Conservation (phyloP, 2,797 vertebrate genomes). For the Podarcis siculus region DNA sequence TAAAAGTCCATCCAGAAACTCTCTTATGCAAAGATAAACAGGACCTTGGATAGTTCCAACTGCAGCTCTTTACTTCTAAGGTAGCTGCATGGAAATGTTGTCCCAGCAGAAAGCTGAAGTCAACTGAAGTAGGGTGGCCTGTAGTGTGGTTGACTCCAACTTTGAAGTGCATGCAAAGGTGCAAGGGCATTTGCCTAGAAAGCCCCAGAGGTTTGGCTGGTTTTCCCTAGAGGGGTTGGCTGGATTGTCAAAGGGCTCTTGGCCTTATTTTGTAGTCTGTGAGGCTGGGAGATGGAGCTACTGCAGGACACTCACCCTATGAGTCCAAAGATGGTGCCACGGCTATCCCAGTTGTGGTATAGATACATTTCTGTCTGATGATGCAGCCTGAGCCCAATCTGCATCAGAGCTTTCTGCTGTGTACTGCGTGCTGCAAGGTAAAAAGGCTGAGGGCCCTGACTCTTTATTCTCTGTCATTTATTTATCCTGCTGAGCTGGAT, state of each 20-base stretch:
- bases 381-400: not conserved
- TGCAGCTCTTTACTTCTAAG: not conserved
- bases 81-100: not conserved
- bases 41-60: not conserved
- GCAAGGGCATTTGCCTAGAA: too few relatives aligned
- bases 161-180: too few relatives aligned
- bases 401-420: not conserved
- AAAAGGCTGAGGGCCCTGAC: not conserved
- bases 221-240: not conserved
- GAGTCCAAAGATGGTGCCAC: not conserved
- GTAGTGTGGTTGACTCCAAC: not conserved
- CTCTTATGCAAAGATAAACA: not conserved
- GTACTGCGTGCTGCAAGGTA: not conserved
- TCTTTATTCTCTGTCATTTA: not conserved
- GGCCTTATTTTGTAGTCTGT: not conserved
- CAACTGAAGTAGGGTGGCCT: not conserved
- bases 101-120: not conserved
- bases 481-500: not conserved
- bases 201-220: too few relatives aligned
- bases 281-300: not conserved
- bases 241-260: not conserved
- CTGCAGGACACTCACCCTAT: not conserved
- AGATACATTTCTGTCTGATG: not conserved
- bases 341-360: not conserved
- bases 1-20: not conserved